Percentiles rank a stretch among this genome's conserved stretches.
These are phyloP conservation scores for Mugil cephalus DNA, from an alignment of 2,113 vertebrate genomes.

Conservation along the genomic window DNA sequence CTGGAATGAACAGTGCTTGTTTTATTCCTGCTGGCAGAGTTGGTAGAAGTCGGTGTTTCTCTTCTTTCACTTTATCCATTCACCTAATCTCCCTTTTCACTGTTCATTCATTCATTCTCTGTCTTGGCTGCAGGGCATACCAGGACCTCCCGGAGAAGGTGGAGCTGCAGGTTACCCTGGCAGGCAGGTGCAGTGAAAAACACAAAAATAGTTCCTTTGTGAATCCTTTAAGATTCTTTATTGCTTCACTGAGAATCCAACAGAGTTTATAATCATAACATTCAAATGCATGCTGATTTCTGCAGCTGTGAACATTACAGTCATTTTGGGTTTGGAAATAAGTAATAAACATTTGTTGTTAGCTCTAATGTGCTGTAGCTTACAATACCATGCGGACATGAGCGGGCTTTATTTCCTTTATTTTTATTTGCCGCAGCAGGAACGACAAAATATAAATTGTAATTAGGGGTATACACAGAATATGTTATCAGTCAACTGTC, in stretches of 20 bases:
- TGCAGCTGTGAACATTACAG: not conserved
- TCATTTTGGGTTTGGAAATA: not conserved
- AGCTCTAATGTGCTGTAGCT: too few relatives aligned
- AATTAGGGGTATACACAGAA: slow-evolving; percentile 12
- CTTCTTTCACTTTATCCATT: slow-evolving; percentile 75
- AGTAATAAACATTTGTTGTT: not conserved
- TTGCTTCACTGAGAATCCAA: slow-evolving; percentile 6
- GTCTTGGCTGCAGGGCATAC: slow-evolving; percentile 86
- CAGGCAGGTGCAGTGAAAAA: slow-evolving; percentile 99
- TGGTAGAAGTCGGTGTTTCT: slow-evolving; percentile 61
- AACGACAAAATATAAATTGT: not conserved
- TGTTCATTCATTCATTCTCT: slow-evolving; percentile 53
- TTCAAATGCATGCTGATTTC: not conserved
- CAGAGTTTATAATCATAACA: not conserved
- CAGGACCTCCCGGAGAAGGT: slow-evolving; percentile 87
- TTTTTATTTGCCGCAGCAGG: too few relatives aligned
- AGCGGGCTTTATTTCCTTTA: too few relatives aligned
- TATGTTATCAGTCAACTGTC: not conserved
- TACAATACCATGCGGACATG: too few relatives aligned
- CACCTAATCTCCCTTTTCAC: slow-evolving; percentile 69
- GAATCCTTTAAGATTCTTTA: slow-evolving; percentile 26
- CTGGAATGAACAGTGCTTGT: slow-evolving; percentile 78
- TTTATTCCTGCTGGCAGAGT: slow-evolving; percentile 79
- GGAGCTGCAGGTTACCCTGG: slow-evolving; percentile 97
- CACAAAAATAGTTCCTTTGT: slow-evolving; percentile 62